phyloP scores from a whole-genome alignment of 2,888 invertebrate species.

The Eupithecia tripunctaria region DNA sequence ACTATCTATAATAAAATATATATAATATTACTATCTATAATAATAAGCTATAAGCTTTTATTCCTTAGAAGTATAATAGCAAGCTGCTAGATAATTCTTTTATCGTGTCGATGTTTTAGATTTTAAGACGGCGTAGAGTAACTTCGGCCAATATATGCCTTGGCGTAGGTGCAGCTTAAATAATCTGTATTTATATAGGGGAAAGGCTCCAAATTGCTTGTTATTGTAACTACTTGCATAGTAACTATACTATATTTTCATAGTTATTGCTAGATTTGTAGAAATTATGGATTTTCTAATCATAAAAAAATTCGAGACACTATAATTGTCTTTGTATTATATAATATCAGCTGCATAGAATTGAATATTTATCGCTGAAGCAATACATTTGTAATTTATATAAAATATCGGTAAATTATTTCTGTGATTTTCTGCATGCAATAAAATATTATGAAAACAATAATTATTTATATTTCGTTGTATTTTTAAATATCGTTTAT shows the following conservation, averaged over 20 bases:
- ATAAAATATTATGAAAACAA: conserved; percentile 19
- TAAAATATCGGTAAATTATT: conserved; percentile 16
- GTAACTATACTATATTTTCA: background rate
- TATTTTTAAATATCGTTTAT: conserved; percentile 39
- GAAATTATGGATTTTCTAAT: background rate
- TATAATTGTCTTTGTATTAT: conserved; percentile 1
- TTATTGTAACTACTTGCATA: background rate
- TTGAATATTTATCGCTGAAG: background rate
- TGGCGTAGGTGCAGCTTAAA: background rate
- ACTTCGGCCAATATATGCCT: background rate
- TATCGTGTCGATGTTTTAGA: background rate
- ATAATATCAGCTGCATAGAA: background rate
- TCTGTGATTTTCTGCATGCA: conserved; percentile 33
- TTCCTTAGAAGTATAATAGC: background rate
- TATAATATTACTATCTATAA: background rate
- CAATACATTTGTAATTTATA: conserved; percentile 10
- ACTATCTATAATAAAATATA: too few relatives aligned
- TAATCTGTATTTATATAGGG: background rate
- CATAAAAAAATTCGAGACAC: background rate
- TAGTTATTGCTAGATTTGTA: conserved; percentile 19
- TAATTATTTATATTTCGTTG: conserved; percentile 23
- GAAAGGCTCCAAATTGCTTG: background rate
- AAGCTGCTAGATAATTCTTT: background rate
- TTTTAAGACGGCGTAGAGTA: background rate
- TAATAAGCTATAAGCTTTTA: background rate